Evolutionary conservation across 2,113 vertebrate species (phyloP).

Genomic region (Vicugna pacos): DNA sequence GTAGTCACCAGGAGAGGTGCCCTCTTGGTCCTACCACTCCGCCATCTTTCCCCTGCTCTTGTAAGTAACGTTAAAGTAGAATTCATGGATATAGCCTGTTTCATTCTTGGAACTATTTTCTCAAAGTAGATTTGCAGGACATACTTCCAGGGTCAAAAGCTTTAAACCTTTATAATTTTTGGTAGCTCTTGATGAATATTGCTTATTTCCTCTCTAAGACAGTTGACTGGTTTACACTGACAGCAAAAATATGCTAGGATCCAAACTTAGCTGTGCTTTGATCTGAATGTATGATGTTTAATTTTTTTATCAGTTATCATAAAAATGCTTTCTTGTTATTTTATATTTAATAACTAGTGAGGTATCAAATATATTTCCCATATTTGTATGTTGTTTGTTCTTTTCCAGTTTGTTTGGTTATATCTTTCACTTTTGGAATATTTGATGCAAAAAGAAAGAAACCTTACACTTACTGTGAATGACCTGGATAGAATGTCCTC

Average conservation of each 20-base stretch:
- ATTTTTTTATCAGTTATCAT: background rate
- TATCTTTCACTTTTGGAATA: slow-evolving; percentile 39
- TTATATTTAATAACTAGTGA: background rate
- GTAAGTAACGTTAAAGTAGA: slow-evolving; percentile 13
- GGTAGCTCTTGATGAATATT: background rate
- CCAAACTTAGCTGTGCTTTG: background rate
- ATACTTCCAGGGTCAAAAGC: background rate
- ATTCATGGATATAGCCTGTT: background rate
- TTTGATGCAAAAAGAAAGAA: slow-evolving; percentile 7
- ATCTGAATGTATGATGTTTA: background rate
- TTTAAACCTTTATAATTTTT: background rate
- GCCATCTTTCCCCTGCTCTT: background rate
- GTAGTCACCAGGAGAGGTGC: no score
- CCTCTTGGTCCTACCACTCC: no score
- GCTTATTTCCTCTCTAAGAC: background rate
- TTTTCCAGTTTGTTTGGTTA: background rate
- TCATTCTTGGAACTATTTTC: slow-evolving; percentile 19
- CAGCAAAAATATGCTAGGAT: background rate
- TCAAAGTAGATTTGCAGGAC: background rate
- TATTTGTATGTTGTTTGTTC: background rate
- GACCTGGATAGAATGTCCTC: background rate
- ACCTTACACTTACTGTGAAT: background rate
- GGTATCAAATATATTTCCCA: background rate
- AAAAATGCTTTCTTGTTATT: slow-evolving; percentile 36
- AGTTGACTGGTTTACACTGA: background rate